Conservation (phyloP, 2,797 vertebrate genomes). For the Trachops cirrhosus region DNA sequence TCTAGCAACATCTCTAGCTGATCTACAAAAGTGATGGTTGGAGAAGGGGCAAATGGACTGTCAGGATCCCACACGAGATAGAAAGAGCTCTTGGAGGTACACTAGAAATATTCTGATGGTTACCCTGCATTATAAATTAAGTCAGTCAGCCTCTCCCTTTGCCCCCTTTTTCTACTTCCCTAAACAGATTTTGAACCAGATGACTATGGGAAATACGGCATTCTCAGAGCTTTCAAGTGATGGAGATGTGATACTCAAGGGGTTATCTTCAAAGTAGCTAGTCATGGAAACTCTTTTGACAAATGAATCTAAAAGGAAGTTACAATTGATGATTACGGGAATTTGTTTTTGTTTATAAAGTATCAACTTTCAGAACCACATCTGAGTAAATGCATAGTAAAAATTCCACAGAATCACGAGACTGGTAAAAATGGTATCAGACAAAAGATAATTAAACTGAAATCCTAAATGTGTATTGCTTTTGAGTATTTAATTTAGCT, state of each 20-base stretch:
- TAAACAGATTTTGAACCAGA: not conserved
- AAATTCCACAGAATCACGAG: not conserved
- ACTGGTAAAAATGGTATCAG: not conserved
- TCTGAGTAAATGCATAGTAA: conserved; percentile 8
- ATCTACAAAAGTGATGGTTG: not conserved
- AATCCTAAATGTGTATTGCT: not conserved
- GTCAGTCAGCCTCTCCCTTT: not conserved
- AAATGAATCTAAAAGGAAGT: conserved; percentile 34
- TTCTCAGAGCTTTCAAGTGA: conserved; percentile 7
- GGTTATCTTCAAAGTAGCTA: conserved; percentile 9
- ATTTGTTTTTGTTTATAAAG: conserved; percentile 41
- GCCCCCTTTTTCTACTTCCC: not conserved
- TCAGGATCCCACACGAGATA: not conserved
- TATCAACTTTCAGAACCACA: not conserved
- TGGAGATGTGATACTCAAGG: not conserved
- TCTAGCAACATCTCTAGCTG: not conserved
- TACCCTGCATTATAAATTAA: not conserved
- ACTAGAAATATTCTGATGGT: not conserved
- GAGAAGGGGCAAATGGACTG: not conserved
- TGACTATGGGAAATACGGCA: not conserved
- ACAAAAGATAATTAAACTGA: conserved; percentile 5
- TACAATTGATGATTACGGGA: not conserved
- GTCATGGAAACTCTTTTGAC: conserved; percentile 9
- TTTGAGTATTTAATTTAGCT: conserved; percentile 39
- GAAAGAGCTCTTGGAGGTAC: not conserved